Percentiles rank a stretch among this genome's conserved stretches.
phyloP scores from a whole-genome alignment of 2,888 invertebrate species.

The Dolichopus griseipennis region DNA sequence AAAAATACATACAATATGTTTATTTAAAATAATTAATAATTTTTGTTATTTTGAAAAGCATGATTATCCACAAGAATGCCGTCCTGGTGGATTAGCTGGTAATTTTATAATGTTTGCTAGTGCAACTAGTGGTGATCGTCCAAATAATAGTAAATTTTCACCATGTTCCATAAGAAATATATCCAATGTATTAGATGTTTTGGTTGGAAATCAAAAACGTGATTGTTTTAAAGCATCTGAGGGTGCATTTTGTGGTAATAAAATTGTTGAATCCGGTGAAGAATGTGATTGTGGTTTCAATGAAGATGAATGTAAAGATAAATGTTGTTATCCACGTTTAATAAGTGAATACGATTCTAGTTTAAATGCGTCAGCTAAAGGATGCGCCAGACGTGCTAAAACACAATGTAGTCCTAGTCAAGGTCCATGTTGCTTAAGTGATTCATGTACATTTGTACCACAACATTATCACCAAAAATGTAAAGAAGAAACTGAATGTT shows the following conservation, averaged over 20 bases:
- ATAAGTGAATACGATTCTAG: slow-evolving; percentile 61
- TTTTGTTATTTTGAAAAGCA: slow-evolving; percentile 53
- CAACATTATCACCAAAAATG: slow-evolving; percentile 59
- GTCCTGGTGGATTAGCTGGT: slow-evolving; percentile 83
- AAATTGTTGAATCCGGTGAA: slow-evolving; percentile 95
- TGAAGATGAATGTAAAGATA: slow-evolving; percentile 80
- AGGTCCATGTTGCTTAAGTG: slow-evolving; percentile 88
- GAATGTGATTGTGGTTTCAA: slow-evolving; percentile 97
- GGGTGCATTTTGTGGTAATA: slow-evolving; percentile 98
- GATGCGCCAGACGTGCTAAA: slow-evolving; percentile 66
- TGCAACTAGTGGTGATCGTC: slow-evolving; percentile 94
- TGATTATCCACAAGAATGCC: slow-evolving; percentile 83
- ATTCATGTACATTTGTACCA: slow-evolving; percentile 67
- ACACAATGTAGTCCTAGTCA: slow-evolving; percentile 87
- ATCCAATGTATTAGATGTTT: slow-evolving; percentile 85
- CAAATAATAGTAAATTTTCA: slow-evolving; percentile 96
- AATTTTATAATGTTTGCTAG: slow-evolving; percentile 99
- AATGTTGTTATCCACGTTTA: slow-evolving; percentile 87
- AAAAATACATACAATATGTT: too few species aligned
- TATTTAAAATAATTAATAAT: neutral
- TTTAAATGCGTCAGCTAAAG: slow-evolving; percentile 61
- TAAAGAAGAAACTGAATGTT: slow-evolving; percentile 81
- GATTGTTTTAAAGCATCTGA: slow-evolving; percentile 89
- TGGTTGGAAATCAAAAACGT: slow-evolving; percentile 79
- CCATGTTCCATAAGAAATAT: slow-evolving; percentile 91